Percentiles rank a stretch among this genome's conserved stretches.
These are phyloP conservation scores for Synergus umbraculus DNA, from an alignment of 2,888 invertebrate species.

Conservation along the genomic window DNA sequence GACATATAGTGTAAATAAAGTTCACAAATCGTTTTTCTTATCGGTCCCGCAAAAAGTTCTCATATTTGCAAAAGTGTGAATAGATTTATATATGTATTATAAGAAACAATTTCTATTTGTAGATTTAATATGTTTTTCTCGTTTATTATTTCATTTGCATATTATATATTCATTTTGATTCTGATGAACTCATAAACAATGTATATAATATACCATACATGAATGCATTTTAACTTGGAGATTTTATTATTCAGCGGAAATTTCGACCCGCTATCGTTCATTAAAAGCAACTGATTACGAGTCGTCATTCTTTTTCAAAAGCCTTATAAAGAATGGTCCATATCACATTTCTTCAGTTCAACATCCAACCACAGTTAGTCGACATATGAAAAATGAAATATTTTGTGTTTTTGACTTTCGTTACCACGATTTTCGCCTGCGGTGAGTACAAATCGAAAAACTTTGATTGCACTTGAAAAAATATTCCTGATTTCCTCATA, in stretches of 20 bases:
- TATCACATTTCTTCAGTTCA: slow-evolving; percentile 1
- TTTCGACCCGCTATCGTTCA: not conserved
- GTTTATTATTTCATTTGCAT: no score
- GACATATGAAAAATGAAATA: not conserved
- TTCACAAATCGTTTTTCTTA: no score
- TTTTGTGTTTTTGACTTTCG: not conserved
- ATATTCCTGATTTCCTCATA: not conserved
- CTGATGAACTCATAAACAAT: not conserved
- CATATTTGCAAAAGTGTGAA: no score
- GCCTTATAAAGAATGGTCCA: not conserved
- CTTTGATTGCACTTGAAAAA: not conserved
- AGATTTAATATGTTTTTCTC: no score
- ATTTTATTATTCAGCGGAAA: not conserved
- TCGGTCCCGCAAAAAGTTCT: no score
- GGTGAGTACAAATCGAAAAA: not conserved
- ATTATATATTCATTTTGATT: no score
- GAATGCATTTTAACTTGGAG: not conserved
- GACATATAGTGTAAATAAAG: not conserved
- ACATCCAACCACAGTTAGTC: not conserved
- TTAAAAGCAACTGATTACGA: not conserved
- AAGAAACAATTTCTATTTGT: no score
- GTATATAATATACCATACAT: not conserved
- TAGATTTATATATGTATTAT: no score
- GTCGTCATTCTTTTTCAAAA: not conserved
- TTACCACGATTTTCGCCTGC: not conserved